Evolutionary conservation across 2,113 vertebrate species (phyloP).

Genomic region (Ciconia boyciana): DNA sequence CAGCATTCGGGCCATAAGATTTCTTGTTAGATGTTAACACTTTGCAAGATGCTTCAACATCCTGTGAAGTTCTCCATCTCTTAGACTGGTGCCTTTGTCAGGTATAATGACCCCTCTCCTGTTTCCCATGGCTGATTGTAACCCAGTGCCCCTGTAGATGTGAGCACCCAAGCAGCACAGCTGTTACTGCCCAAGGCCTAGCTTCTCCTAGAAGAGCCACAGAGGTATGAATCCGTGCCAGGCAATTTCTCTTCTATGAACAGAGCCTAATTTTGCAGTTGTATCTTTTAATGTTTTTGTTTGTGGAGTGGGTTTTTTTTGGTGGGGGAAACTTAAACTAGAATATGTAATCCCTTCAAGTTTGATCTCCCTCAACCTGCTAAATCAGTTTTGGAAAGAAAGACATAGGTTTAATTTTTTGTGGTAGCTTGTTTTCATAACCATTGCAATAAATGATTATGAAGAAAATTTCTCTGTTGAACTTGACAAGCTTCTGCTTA

Average conservation of each 20-base stretch:
- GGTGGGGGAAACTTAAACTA: background rate
- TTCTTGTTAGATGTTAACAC: background rate
- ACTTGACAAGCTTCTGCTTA: background rate
- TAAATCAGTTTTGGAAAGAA: background rate
- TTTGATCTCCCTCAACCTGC: background rate
- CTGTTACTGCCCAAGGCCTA: background rate
- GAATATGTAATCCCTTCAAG: background rate
- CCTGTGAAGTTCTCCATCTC: background rate
- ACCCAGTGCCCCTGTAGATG: background rate
- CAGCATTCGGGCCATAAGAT: background rate
- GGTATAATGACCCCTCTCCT: background rate
- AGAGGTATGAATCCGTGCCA: background rate
- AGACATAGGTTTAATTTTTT: background rate
- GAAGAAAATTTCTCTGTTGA: conserved; percentile 19
- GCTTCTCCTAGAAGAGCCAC: background rate
- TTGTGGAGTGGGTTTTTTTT: background rate
- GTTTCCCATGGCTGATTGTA: background rate
- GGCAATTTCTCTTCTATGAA: background rate
- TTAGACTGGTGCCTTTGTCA: background rate
- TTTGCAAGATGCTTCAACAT: background rate
- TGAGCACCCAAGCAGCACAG: background rate
- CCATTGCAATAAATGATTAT: background rate
- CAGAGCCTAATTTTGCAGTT: background rate
- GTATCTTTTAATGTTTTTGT: background rate
- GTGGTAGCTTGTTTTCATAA: background rate